phyloP scores from a whole-genome alignment of 2,888 invertebrate genomes.

The Anoplius nigerrimus region DNA sequence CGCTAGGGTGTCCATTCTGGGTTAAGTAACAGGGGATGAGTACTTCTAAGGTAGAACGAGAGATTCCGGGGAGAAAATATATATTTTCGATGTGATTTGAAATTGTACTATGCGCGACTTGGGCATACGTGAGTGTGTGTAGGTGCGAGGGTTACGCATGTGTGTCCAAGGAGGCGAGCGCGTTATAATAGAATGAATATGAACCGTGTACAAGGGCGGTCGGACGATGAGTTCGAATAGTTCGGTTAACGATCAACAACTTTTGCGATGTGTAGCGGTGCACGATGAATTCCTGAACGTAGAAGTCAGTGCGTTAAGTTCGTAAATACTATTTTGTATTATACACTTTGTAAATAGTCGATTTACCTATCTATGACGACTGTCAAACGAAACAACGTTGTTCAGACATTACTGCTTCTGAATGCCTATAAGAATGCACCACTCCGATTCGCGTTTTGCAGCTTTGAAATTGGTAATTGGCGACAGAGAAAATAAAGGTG shows the following conservation, averaged over 20 bases:
- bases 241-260: not conserved
- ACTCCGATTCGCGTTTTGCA: conserved; percentile 25
- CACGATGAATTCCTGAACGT: conserved; percentile 15
- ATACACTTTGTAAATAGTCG: conserved; percentile 43
- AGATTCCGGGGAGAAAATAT: not conserved
- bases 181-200: not conserved
- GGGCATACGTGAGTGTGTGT: not conserved
- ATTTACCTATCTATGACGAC: conserved; percentile 8
- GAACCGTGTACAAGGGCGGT: not conserved
- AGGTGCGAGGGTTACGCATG: not conserved
- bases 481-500: conserved; percentile 28
- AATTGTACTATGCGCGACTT: not conserved
- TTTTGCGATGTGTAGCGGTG: not conserved
- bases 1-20: conserved; percentile 24
- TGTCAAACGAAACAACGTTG: conserved; percentile 18
- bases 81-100: conserved; percentile 7
- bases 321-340: conserved; percentile 46
- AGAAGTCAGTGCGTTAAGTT: conserved; percentile 23
- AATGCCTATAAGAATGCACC: conserved; percentile 12
- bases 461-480: conserved; percentile 3
- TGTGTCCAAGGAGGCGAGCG: not conserved
- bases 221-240: not conserved
- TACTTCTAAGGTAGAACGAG: not conserved
- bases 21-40: conserved; percentile 17
- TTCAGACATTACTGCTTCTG: not conserved